Evolutionary conservation across 2,888 invertebrate species (phyloP).

Genomic region (Priocnemis perturbator): DNA sequence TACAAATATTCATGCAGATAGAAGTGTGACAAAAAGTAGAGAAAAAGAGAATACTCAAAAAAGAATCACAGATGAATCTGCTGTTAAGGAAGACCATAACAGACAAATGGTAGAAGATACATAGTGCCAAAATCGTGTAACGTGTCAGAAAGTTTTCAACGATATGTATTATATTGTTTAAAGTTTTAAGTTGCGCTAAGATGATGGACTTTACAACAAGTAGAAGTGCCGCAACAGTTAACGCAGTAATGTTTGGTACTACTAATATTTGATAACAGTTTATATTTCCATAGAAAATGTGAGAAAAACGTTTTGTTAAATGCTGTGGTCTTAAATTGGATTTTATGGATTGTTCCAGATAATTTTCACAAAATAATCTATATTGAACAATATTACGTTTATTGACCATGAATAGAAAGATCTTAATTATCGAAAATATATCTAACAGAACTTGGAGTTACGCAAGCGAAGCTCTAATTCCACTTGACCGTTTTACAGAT

Average conservation of each 20-base stretch:
- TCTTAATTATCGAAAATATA: constrained; percentile 2
- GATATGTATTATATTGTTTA: constrained; percentile 26
- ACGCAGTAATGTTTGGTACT: too few species aligned
- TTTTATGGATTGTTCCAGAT: constrained; percentile 4
- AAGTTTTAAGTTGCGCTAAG: constrained; percentile 23
- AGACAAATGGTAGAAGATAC: constrained; percentile 80
- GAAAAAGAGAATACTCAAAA: constrained; percentile 75
- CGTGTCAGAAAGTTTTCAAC: constrained; percentile 22
- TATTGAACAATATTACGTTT: neutral
- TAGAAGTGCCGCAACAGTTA: constrained; percentile 23
- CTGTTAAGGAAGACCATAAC: constrained; percentile 74
- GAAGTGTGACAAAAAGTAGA: constrained; percentile 72
- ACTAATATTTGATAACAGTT: constrained; percentile 1
- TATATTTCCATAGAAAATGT: constrained; percentile 4
- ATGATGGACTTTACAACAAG: constrained; percentile 16
- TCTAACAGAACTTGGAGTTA: neutral
- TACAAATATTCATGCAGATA: constrained; percentile 50
- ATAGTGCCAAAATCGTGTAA: constrained; percentile 79
- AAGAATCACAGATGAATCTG: constrained; percentile 75
- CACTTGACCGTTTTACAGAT: too few species aligned
- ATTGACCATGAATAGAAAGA: constrained; percentile 3
- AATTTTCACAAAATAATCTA: constrained; percentile 8
- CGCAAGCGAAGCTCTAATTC: neutral
- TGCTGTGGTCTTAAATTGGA: constrained; percentile 12
- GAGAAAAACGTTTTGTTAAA: constrained; percentile 5